phyloP scores from a whole-genome alignment of 2,888 invertebrate species.

The Calameuta pallipes region DNA sequence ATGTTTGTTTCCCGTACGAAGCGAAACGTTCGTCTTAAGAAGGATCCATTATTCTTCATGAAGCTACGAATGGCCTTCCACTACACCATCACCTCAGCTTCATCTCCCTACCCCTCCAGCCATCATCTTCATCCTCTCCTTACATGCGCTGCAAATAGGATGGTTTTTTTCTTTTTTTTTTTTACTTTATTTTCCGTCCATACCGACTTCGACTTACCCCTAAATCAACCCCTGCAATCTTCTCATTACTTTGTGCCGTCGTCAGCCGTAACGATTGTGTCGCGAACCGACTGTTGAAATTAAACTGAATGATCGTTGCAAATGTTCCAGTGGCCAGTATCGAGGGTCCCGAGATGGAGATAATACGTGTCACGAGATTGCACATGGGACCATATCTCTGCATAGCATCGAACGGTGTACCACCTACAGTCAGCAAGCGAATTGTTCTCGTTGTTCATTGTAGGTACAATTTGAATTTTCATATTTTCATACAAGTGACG shows the following conservation, averaged over 20 bases:
- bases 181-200: not conserved
- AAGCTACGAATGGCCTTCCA: not conserved
- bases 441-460: constrained; percentile 78
- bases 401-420: constrained; percentile 84
- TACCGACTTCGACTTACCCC: not conserved
- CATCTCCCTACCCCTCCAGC: not conserved
- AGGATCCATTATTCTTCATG: constrained; percentile 5
- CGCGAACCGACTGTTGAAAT: not conserved
- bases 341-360: constrained; percentile 74
- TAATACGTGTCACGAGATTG: constrained; percentile 76
- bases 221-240: not conserved
- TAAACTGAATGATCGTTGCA: not conserved
- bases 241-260: not conserved
- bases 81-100: not conserved
- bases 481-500: not conserved
- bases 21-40: not conserved
- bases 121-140: too few species aligned
- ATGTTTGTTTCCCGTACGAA: not conserved
- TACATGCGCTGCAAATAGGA: too few species aligned
- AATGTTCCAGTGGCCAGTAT: constrained; percentile 70
- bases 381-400: constrained; percentile 84
- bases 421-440: constrained; percentile 69
- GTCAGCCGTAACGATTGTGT: not conserved
- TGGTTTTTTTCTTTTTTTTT: not conserved
- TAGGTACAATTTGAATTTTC: constrained; percentile 68